These are phyloP conservation scores for Pammene aurita DNA, from an alignment of 2,888 invertebrate species.

Conservation along the genomic window DNA sequence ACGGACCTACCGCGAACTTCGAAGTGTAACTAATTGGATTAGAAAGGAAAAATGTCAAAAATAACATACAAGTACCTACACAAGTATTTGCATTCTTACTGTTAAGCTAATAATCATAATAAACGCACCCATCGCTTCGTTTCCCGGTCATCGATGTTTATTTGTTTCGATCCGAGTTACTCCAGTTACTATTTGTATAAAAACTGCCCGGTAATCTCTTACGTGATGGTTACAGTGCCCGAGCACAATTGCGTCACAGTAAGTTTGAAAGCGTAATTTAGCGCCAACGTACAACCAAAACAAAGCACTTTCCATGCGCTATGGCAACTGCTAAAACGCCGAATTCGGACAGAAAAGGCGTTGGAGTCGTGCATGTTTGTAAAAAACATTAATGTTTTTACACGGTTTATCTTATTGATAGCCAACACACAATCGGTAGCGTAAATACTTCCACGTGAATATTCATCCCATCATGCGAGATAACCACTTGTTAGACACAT, in stretches of 20 bases:
- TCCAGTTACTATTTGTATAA: conserved; percentile 20
- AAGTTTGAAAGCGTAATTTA: conserved; percentile 72
- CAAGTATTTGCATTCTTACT: not conserved
- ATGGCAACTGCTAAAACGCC: conserved; percentile 50
- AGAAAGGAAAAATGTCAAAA: not conserved
- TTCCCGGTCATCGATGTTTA: not conserved
- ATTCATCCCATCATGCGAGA: too few species aligned
- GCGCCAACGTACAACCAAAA: conserved; percentile 57
- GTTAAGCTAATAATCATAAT: not conserved
- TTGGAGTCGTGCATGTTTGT: conserved; percentile 43
- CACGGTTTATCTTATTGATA: not conserved
- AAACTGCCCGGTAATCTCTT: conserved; percentile 42
- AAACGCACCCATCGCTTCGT: not conserved
- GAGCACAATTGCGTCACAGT: conserved; percentile 68
- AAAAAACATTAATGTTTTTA: not conserved
- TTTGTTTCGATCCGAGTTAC: conserved; percentile 12
- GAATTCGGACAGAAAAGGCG: conserved; percentile 43
- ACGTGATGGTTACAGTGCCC: conserved; percentile 52
- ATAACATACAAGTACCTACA: not conserved
- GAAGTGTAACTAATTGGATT: not conserved
- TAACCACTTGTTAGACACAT: too few species aligned
- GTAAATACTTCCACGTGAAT: too few species aligned
- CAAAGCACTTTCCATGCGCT: conserved; percentile 70
- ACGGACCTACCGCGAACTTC: too few species aligned
- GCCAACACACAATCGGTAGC: too few species aligned